phyloP scores from a whole-genome alignment of 2,113 vertebrate genomes.

The Gadus macrocephalus region DNA sequence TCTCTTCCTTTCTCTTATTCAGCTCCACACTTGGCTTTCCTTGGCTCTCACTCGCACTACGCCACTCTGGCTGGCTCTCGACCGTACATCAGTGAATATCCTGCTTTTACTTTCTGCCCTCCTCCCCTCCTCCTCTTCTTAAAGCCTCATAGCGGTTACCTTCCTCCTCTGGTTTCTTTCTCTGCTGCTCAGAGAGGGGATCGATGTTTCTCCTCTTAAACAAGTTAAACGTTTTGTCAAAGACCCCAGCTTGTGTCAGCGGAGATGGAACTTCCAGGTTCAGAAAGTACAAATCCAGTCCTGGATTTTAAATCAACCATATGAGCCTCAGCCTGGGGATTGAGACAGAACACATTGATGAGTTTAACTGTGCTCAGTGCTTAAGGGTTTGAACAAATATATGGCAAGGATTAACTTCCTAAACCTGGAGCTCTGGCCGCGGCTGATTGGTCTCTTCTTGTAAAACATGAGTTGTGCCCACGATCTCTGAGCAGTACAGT shows the following conservation, averaged over 20 bases:
- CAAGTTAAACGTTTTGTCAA: too few relatives aligned
- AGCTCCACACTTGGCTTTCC: slow-evolving; percentile 77
- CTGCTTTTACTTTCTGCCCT: slow-evolving; percentile 58
- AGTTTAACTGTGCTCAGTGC: too few relatives aligned
- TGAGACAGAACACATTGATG: too few relatives aligned
- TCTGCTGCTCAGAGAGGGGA: slow-evolving; percentile 55
- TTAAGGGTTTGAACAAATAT: too few relatives aligned
- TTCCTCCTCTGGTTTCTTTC: slow-evolving; percentile 38
- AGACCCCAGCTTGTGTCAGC: too few relatives aligned
- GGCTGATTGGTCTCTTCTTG: too few relatives aligned
- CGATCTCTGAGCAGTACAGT: slow-evolving; percentile 61
- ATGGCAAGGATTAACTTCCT: too few relatives aligned
- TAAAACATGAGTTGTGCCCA: slow-evolving; percentile 2
- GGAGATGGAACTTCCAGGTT: not conserved
- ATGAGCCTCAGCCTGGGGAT: too few relatives aligned
- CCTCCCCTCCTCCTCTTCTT: slow-evolving; percentile 37
- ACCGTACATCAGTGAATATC: slow-evolving; percentile 80
- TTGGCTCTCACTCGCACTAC: slow-evolving; percentile 80
- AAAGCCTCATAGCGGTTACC: slow-evolving; percentile 11
- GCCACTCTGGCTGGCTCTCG: slow-evolving; percentile 79
- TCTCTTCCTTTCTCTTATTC: slow-evolving; percentile 65
- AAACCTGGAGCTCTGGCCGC: too few relatives aligned
- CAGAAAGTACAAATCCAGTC: slow-evolving; percentile 1
- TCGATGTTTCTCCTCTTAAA: slow-evolving; percentile 23
- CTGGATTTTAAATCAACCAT: too few relatives aligned